Percentiles rank a stretch among this genome's conserved stretches.
Conservation (phyloP, 1,140 invertebrate species). For the Aphelinus atriplicis region DNA sequence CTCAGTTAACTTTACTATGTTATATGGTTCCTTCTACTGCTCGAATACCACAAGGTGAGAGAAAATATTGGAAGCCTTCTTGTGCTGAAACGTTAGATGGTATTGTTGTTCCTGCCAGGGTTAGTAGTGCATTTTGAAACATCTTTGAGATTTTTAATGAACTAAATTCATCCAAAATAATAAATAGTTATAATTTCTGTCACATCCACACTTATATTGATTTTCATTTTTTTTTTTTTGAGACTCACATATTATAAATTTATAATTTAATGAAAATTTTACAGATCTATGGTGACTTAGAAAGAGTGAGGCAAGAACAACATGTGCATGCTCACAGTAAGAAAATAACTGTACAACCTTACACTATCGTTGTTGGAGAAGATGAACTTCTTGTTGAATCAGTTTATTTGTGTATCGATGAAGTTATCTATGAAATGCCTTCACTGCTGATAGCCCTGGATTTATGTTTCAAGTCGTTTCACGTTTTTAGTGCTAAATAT, state of each 20-base stretch:
- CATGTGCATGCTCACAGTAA: slow-evolving; percentile 14
- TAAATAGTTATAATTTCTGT: neutral
- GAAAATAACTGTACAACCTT: slow-evolving; percentile 31
- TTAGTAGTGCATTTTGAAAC: slow-evolving; percentile 2
- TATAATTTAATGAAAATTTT: too few species aligned
- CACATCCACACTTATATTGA: neutral
- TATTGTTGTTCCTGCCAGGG: slow-evolving; percentile 29
- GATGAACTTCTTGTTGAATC: neutral
- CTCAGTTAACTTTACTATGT: slow-evolving; percentile 4
- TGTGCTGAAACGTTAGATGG: slow-evolving; percentile 22
- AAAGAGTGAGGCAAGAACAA: neutral
- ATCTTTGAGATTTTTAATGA: neutral
- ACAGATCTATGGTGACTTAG: neutral
- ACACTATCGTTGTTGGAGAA: slow-evolving; percentile 33
- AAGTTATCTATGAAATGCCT: slow-evolving; percentile 2
- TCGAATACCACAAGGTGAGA: slow-evolving; percentile 15
- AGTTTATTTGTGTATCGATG: slow-evolving; percentile 21
- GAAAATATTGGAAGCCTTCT: slow-evolving; percentile 29
- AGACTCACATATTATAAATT: too few species aligned
- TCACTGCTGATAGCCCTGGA: slow-evolving; percentile 30
- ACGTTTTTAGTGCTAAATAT: slow-evolving; percentile 24
- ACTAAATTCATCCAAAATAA: slow-evolving; percentile 1
- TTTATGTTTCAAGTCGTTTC: slow-evolving; percentile 35
- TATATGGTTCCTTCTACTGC: slow-evolving; percentile 23
- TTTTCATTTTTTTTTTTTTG: too few species aligned